phyloP scores from a whole-genome alignment of 2,797 vertebrate species.

The Argyrosomus regius region DNA sequence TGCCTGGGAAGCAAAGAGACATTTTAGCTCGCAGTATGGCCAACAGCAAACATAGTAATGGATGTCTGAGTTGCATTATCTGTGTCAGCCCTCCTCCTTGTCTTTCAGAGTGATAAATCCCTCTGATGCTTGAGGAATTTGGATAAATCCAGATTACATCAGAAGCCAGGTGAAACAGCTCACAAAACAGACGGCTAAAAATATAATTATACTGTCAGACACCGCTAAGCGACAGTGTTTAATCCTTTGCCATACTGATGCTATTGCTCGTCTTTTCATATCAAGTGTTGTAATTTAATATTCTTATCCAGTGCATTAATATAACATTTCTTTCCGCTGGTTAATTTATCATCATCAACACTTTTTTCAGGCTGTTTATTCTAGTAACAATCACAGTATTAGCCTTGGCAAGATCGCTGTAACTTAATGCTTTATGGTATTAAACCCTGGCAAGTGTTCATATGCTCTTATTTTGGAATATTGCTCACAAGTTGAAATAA shows the following conservation, averaged over 20 bases:
- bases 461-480: slow-evolving; percentile 57
- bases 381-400: slow-evolving; percentile 63
- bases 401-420: slow-evolving; percentile 64
- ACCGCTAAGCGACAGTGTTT: slow-evolving; percentile 56
- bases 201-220: slow-evolving; percentile 70
- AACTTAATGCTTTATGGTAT: slow-evolving; percentile 62
- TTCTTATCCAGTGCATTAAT: slow-evolving; percentile 50
- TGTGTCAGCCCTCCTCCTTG: slow-evolving; percentile 30
- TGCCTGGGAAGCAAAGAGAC: slow-evolving; percentile 69
- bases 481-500: slow-evolving; percentile 63
- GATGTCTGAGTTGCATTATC: slow-evolving; percentile 53
- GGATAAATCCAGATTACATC: slow-evolving; percentile 77
- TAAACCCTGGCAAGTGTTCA: slow-evolving; percentile 44
- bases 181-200: slow-evolving; percentile 60
- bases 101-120: slow-evolving; percentile 52
- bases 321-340: slow-evolving; percentile 50
- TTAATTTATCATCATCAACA: slow-evolving; percentile 72
- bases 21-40: slow-evolving; percentile 29
- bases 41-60: slow-evolving; percentile 40
- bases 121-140: slow-evolving; percentile 57
- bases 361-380: slow-evolving; percentile 57
- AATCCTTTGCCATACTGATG: slow-evolving; percentile 58
- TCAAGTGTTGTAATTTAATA: slow-evolving; percentile 60
- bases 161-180: slow-evolving; percentile 71
- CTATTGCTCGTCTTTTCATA: slow-evolving; percentile 55